Base-by-base conservation (phyloP, 2,888 invertebrate species). In the Drosophila buzzatii region DNA sequence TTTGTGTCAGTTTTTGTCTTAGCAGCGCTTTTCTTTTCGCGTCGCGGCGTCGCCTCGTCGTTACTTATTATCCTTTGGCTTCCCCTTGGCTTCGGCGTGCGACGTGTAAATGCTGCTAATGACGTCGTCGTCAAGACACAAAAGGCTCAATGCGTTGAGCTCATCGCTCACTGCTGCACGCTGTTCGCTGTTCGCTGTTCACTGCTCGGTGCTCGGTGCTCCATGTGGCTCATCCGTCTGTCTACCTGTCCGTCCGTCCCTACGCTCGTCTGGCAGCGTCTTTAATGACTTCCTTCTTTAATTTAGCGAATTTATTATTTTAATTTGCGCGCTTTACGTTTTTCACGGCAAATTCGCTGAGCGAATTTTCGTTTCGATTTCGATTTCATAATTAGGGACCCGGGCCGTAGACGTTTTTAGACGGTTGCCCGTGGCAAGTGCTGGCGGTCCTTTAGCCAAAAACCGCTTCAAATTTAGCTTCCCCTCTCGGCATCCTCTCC, bases 271-370 rank as follows among this genome's bases (percentile, higher is more conserved):
- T 33, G 41, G 45, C 53, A 45, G 60, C 37, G 42, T 52, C 81
- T 73, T 81, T 82, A 86, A 86, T 75, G 89, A 86, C 74, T 77
- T 82, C 76, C 82, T 72, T 75, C 72, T 85, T 87, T 79, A 87
- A 86, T 85, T 87, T 81, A 69, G 74, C 70, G 60, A 85, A 87
- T 87, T 89, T 86, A 89, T 86, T 89, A 89, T 86, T 86, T 89
- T 87, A 86, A 86, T 86, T 86, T 89, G 84, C 86, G 80, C 76
- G 71, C 80, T 81, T 77, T 89, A 70, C 72, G 78, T 57, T 77
- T 77, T 61, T 67, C 49, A 41, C 9, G 41, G 55, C 45, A 69
- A 73, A 59, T 78, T 76, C 70, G 64, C 55, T 47, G 45, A 10
- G 47, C 64, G 55, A 73, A 70, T 47, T 61, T 62, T 62, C 60